These are phyloP conservation scores for Tortrix viridana DNA, from an alignment of 2,888 invertebrate species.

Conservation along the genomic window DNA sequence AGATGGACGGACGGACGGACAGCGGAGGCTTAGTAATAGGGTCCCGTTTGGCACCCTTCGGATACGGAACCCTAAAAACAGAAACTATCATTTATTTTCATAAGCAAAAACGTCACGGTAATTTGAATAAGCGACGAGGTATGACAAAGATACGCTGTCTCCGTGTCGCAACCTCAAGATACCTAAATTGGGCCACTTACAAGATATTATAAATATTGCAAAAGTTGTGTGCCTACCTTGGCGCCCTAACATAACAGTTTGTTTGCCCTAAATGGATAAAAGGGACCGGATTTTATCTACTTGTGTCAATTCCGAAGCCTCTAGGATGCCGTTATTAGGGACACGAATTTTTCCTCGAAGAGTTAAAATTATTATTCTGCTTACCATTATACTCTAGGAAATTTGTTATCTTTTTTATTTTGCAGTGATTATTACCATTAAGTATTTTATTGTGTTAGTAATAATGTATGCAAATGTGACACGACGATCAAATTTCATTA, in stretches of 20 bases:
- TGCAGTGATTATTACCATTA: too few species aligned
- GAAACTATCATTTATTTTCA: background rate
- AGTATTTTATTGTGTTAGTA: too few species aligned
- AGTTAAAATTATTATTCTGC: too few species aligned
- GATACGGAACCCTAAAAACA: background rate
- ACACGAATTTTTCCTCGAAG: conserved; percentile 2
- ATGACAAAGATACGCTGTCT: conserved; percentile 51
- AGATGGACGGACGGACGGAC: too few species aligned
- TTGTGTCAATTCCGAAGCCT: conserved; percentile 62
- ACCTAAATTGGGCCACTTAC: conserved; percentile 73
- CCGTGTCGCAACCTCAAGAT: conserved; percentile 57
- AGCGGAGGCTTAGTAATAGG: too few species aligned
- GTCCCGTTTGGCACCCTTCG: too few species aligned
- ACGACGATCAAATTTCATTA: too few species aligned
- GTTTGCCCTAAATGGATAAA: conserved; percentile 68
- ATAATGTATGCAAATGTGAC: too few species aligned
- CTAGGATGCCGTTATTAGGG: conserved; percentile 11
- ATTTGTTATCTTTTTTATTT: background rate
- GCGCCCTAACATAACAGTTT: conserved; percentile 76
- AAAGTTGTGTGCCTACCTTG: conserved; percentile 60
- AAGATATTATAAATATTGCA: conserved; percentile 81
- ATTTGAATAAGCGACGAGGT: conserved; percentile 54
- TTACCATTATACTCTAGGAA: background rate
- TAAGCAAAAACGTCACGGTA: conserved; percentile 46
- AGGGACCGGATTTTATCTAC: conserved; percentile 70